Evolutionary conservation across 2,113 vertebrate genomes (phyloP).

Genomic region (Odontophorus gujanensis): DNA sequence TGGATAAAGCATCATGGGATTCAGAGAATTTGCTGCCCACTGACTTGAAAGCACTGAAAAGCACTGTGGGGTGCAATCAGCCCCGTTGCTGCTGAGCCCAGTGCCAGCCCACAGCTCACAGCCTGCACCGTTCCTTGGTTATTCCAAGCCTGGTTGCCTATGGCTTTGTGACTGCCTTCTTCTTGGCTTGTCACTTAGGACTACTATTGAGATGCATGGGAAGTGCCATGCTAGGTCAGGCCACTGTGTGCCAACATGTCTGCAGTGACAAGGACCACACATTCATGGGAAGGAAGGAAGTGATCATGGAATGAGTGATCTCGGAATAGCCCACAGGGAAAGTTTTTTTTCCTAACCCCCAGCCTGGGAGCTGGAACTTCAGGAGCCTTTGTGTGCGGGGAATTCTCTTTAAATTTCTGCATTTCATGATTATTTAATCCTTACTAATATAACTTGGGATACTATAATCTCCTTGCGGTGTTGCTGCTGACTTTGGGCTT

Average conservation of each 20-base stretch:
- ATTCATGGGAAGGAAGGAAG: background rate
- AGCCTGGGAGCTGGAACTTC: background rate
- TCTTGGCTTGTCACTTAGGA: background rate
- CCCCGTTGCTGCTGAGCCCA: background rate
- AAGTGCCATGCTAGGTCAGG: background rate
- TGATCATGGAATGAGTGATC: background rate
- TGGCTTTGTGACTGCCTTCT: background rate
- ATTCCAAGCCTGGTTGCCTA: background rate
- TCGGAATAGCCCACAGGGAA: background rate
- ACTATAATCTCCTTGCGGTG: constrained; percentile 26
- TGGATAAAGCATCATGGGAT: background rate
- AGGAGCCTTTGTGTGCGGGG: background rate
- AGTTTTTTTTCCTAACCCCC: background rate
- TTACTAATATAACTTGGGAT: constrained; percentile 17
- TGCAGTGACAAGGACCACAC: background rate
- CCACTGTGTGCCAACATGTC: background rate
- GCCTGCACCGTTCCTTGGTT: background rate
- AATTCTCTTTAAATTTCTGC: constrained; percentile 45
- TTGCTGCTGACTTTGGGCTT: constrained; percentile 57
- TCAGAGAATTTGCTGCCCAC: background rate
- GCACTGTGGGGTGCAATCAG: background rate
- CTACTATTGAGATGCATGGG: background rate
- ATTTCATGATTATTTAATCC: constrained; percentile 56
- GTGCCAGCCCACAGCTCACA: background rate
- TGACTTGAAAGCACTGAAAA: background rate